Base-by-base conservation (phyloP, 1,140 invertebrate genomes). In the Procambarus virginalis region DNA sequence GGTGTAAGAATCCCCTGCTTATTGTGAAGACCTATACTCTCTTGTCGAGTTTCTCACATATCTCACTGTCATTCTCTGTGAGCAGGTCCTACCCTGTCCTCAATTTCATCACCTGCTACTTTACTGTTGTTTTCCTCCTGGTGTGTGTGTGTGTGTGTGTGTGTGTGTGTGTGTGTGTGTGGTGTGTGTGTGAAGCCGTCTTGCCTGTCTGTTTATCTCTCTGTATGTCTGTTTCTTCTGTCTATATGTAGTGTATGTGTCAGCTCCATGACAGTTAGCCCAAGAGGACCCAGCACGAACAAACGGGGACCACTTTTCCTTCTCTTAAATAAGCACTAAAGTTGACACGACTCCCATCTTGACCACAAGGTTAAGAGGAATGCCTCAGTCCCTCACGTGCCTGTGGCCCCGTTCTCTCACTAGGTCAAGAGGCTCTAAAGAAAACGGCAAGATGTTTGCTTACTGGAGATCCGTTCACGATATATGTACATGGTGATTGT, bases 361-460 rank as follows among this genome's bases (percentile, higher is more conserved):
- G 68, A 73, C 5, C 68, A 73, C 68, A 73, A 73, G 68, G 68
- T 73, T 73, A 73, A 73, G 68, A 34, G 68, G 68, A 73, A 73
- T 34, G 68, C 68, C 68, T 73, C 20, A 22, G 68, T 73, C 68
- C 22, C 68, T 22, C 68, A 73, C 68, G 68, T 73, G 68, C 68
- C 68, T 22, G 22, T 73, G 68, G 68, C 68, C 68, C 22, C 68
- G 68, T 34, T 73, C 68, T 34, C 22, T 34, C 68, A 73, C 68
- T 73, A 34, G 68, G 68, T 73, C 68, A 73, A 73, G 68, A 73
- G 68, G 68, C n/a, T 73, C n/a, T 22, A 34, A 34, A 20, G 22
- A 73, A 73, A 73, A 73, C 22, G 68, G 68, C 5, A 9, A 73
- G 68, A 73, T 73, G 68, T 73, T 73, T 73, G 68, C 68, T 34